Evolutionary conservation across 2,113 vertebrate genomes (phyloP), one percentile per base, ranked within the genome.

Genomic region (Neogale vison): DNA sequence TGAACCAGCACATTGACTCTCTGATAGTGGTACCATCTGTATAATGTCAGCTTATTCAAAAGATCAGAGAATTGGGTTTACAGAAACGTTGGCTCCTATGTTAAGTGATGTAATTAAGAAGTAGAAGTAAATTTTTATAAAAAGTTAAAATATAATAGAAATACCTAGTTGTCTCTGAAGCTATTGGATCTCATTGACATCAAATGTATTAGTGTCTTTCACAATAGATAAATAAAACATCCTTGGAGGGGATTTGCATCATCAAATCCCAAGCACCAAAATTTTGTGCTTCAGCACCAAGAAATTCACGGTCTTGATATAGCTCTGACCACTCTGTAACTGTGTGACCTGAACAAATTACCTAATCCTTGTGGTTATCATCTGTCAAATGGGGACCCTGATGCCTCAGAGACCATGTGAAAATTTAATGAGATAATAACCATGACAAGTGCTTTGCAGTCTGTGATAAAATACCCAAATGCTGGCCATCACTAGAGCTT

Each of bases 61-160:
- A 89, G 39, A 47, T 23, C 8, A 82, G 71, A 76, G 95, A 76
- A 52, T 0, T 26, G 29, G 69, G 63, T 57, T 87, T 85, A 9
- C 67, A 82, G 42, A 81, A 82, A 57, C 12, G 21, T 50, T 82
- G 42, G 61, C 1, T n/a, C 15, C 15, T 29, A 26, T 79, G 21
- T 29, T 63, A 90, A 77, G 26, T 77, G 42, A 72, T 61, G 45
- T 20, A 84, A 11, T 42, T 74, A 67, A 76, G 47, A 79, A 31
- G 3, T 47, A n/a, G 26, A 34, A 92, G 65, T 57, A 14, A 23
- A 45, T 57, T 93, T 95, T 90, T 65, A 31, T 52, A 63, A 87
- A 84, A 80, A 55, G 17, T 71, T 89, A 96, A 95, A 79, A 65
- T 77, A 50, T 36, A 65, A 31, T 34, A 76, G 52, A 95, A 90